Evolutionary conservation across 2,113 vertebrate genomes (phyloP).

Genomic region (Elgaria multicarinata): DNA sequence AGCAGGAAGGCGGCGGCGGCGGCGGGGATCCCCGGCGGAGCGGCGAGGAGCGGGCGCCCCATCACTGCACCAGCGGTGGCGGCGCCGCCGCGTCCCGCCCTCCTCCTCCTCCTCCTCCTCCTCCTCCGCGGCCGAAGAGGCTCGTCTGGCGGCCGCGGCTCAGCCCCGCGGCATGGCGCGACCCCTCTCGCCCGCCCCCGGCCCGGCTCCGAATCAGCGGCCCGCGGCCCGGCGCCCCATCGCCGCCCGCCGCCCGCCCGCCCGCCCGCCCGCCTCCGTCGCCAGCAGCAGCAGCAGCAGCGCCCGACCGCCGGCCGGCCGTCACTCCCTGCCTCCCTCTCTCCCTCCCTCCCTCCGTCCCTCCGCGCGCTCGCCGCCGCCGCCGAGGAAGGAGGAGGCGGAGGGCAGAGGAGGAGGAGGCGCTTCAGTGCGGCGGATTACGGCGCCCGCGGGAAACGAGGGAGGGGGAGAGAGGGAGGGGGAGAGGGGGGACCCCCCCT

Average conservation of each 20-base stretch:
- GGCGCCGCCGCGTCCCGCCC: slow-evolving; percentile 5
- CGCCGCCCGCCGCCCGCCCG: not conserved
- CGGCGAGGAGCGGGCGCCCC: slow-evolving; percentile 43
- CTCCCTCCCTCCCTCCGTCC: slow-evolving; percentile 11
- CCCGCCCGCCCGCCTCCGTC: not conserved
- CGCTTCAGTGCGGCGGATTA: slow-evolving; percentile 1
- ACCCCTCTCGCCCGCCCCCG: not conserved
- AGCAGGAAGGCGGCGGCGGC: slow-evolving; percentile 14
- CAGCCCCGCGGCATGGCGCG: slow-evolving; percentile 19
- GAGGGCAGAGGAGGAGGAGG: not conserved
- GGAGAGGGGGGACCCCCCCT: slow-evolving; percentile 11
- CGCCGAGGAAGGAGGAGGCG: not conserved
- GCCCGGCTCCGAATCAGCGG: not conserved
- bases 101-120: not conserved
- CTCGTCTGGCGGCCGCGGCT: not conserved
- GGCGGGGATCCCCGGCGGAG: slow-evolving; percentile 6
- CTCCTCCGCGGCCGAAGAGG: not conserved
- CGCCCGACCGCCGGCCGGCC: slow-evolving; percentile 29
- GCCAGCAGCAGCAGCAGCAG: not conserved
- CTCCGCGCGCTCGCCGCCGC: not conserved
- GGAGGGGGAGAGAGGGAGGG: slow-evolving; percentile 46
- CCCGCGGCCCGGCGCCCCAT: slow-evolving; percentile 15
- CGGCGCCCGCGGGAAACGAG: slow-evolving; percentile 36
- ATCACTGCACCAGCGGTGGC: not conserved
- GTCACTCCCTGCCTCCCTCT: not conserved